Evolutionary conservation across 2,797 vertebrate species (phyloP), one percentile per base, ranked within the genome.

Genomic region (Phataginus tricuspis): DNA sequence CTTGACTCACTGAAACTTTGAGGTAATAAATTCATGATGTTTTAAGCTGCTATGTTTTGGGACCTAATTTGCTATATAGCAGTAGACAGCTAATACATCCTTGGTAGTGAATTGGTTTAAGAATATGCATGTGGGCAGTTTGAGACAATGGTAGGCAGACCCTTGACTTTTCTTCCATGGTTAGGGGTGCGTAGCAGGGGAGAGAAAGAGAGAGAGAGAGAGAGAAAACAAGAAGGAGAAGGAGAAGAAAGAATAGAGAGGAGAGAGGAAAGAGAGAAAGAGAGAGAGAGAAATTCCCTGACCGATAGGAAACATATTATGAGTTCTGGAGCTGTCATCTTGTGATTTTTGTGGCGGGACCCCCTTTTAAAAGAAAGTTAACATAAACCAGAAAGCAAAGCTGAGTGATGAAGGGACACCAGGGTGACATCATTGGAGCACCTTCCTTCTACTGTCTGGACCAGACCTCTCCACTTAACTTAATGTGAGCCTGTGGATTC

Each of bases 401-500:
- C n/a, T 11, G n/a, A 91, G 61, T 31, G 37, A 7, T 16, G n/a
- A 23, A 2, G 59, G n/a, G 68, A 9, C 34, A 16, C 14, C 2
- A n/a, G 16, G 4, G 31, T 34, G 39, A 69, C 25, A 39, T 42
- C 12, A 0, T n/a, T 9, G 59, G 59, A 45, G 11, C 14, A 4
- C 14, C 64, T 85, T 42, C 8, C 14, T 19, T 66, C 51, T 7
- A 2, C 64, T 21, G 6, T 82, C 57, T 74, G 84, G 78, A 57
- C 55, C 55, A 45, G 14, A 6, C 34, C 5, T 39, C 59, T 34
- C 0, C 10, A 1, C 27, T 19, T 34, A 18, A 34, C 42, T 18
- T 4, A 18, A 45, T 0, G 3, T 23, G 53, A 45, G 12, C 27
- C 53, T n/a, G 0, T 19, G 14, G 18, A 9, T 10, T 42, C 31